phyloP scores from a whole-genome alignment of 30 jellyfish, hydroid and myxozoan species.

The Aurelia aurita region DNA sequence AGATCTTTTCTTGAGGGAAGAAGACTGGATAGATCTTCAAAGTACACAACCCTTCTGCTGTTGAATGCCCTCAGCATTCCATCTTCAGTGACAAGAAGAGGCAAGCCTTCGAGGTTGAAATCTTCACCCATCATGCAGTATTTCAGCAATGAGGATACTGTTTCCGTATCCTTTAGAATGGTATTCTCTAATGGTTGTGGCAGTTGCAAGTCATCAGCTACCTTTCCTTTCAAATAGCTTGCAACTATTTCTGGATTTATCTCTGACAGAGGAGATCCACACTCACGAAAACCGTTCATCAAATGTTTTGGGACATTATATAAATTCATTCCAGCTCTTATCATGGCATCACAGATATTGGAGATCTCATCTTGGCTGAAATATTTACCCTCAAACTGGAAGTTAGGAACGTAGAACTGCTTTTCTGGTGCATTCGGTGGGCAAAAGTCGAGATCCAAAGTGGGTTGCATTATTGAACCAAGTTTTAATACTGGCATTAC shows the following conservation, averaged over 20 bases:
- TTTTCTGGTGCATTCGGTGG: constrained; percentile 24
- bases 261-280: constrained; percentile 33
- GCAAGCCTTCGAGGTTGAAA: constrained; percentile 55
- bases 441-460: neutral
- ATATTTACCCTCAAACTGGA: neutral
- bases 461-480: neutral
- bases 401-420: constrained; percentile 26
- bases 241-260: constrained; percentile 53
- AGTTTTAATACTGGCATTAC: constrained; percentile 29
- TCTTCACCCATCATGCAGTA: constrained; percentile 55
- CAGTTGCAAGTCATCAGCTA: constrained; percentile 12
- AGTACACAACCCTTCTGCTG: constrained; percentile 20
- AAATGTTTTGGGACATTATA: constrained; percentile 62
- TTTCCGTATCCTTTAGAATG: constrained; percentile 26
- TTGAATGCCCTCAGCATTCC: constrained; percentile 37
- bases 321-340: constrained; percentile 34
- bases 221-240: constrained; percentile 2
- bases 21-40: constrained; percentile 27
- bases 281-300: constrained; percentile 28
- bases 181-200: constrained; percentile 30
- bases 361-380: constrained; percentile 9
- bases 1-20: constrained; percentile 9
- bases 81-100: constrained; percentile 76
- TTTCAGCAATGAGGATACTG: constrained; percentile 46
- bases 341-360: constrained; percentile 14